These are phyloP conservation scores for Dryococelus australis DNA, from an alignment of 2,888 invertebrate genomes.

Conservation along the genomic window DNA sequence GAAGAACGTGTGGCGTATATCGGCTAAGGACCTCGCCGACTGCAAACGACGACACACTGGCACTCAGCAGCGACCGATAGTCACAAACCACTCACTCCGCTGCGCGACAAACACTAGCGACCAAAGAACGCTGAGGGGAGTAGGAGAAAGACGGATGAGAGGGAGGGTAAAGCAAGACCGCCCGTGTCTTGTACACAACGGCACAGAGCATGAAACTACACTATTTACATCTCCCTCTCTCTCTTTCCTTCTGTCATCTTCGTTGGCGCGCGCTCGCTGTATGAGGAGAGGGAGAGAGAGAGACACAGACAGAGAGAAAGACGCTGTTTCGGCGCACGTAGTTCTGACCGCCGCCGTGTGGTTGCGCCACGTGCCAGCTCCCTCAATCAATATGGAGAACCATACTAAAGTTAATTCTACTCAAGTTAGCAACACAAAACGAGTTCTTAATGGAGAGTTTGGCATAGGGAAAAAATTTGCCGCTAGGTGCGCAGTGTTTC, in stretches of 20 bases:
- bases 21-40: not conserved
- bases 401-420: no score
- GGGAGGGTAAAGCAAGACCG: not conserved
- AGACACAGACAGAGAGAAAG: not conserved
- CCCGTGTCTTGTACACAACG: not conserved
- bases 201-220: not conserved
- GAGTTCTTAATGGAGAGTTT: no score
- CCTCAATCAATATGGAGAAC: not conserved
- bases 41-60: not conserved
- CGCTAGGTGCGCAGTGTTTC: no score
- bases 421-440: no score
- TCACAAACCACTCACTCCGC: not conserved
- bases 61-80: not conserved
- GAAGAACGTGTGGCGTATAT: no score
- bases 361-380: not conserved
- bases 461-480: no score
- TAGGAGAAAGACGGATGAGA: not conserved
- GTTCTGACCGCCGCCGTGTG: not conserved
- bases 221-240: not conserved
- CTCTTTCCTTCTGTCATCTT: no score
- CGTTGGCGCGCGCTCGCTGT: no score
- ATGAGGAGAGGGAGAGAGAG: no score
- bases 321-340: not conserved
- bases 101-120: not conserved
- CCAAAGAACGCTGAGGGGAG: not conserved